Evolutionary conservation across 2,888 invertebrate genomes (phyloP), one percentile per base, ranked within the genome.

Genomic region (Chirona hameri): DNA sequence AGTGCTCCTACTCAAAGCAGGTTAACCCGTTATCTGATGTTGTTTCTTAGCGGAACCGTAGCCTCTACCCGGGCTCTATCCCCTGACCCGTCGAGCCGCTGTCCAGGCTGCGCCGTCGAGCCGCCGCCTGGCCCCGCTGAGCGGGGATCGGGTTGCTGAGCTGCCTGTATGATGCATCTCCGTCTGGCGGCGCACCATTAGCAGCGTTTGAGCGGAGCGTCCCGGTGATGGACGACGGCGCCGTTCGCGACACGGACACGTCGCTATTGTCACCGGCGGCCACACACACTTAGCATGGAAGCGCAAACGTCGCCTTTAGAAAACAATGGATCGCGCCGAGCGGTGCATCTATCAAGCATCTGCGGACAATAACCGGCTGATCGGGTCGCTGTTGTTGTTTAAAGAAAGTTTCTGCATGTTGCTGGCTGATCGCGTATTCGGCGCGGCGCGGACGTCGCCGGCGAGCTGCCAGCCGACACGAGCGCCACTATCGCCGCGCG

Each of bases 271-370:
- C 72, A 27, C 72, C 72, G 18, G 31, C 15, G 72, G 72, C 72
- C 72, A 72, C 72, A 72, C 72, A 72, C 72, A 31, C 72, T 72
- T 72, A 72, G 72, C 72, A 72, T 72, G 72, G 72, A 72, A 31
- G 31, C 72, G 72, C 72, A 72, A 72, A 72, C 72, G 72, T 31
- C 72, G 72, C 72, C 31, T 72, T 72, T 31, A 72, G 72, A 29
- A 72, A 72, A 72, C 72, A 72, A 72, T 72, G 72, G 72, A 72
- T 72, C 18, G 72, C 15, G 31, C 31, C 29, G 72, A 29, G 18
- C 72, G 18, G 9, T 0, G 31, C 72, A 72, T 72, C 72, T 31
- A 31, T 72, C 72, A 31, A 18, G 29, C 27, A 72, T 72, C 72
- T 72, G 72, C 31, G 72, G 72, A 72, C 72, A 72, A 72, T 72